phyloP scores from a whole-genome alignment of 2,888 invertebrate genomes.

The Meta bourneti region DNA sequence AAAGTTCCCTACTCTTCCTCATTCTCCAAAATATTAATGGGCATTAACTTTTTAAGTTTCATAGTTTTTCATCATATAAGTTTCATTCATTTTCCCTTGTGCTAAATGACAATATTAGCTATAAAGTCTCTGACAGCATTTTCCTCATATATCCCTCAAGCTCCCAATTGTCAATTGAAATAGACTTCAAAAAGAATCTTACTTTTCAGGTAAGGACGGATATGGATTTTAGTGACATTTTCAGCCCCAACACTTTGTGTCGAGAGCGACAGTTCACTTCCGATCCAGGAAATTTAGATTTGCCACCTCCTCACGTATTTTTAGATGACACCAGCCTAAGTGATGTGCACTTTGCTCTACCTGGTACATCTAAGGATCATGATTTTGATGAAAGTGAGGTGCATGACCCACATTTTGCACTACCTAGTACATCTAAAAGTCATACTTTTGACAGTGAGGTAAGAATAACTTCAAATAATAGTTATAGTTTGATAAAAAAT shows the following conservation, averaged over 20 bases:
- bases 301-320: conserved; percentile 72
- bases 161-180: no score
- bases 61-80: no score
- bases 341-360: conserved; percentile 74
- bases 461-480: not conserved
- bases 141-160: no score
- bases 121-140: no score
- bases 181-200: no score
- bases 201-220: no score
- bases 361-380: conserved; percentile 59
- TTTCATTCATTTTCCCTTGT: no score
- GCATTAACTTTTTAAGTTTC: no score
- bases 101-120: no score
- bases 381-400: conserved; percentile 68
- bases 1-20: no score
- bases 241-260: conserved; percentile 59
- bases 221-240: conserved; percentile 69
- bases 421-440: not conserved
- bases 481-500: no score
- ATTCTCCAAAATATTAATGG: no score
- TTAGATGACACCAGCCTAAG: conserved; percentile 73
- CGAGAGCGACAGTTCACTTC: conserved; percentile 68
- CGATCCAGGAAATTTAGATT: conserved; percentile 72
- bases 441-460: conserved; percentile 1
- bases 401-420: not conserved